Evolutionary conservation across 2,113 vertebrate genomes (phyloP).

Genomic region (Protomyctophum bolini): DNA sequence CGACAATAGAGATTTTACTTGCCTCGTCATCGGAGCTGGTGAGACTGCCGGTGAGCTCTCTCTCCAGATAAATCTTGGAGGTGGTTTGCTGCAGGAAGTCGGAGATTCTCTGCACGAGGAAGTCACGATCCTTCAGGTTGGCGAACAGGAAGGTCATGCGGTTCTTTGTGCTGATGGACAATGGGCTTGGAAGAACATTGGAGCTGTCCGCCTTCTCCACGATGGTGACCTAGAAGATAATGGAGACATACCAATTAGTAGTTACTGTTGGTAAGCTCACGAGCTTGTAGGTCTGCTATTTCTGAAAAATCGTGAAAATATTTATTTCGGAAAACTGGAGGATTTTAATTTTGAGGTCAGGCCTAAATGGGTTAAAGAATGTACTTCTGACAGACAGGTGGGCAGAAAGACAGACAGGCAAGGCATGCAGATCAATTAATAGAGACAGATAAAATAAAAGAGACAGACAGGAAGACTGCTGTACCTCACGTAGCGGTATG

Average conservation of each 20-base stretch:
- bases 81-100: slow-evolving; percentile 97
- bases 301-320: no score
- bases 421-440: neutral
- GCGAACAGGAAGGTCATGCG: slow-evolving; percentile 98
- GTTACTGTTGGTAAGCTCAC: no score
- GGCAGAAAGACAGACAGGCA: no score
- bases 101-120: slow-evolving; percentile 96
- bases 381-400: no score
- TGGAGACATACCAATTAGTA: neutral
- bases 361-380: no score
- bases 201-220: slow-evolving; percentile 99
- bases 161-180: slow-evolving; percentile 98
- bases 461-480: neutral
- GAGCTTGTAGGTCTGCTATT: no score
- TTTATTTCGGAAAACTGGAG: no score
- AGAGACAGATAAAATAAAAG: neutral
- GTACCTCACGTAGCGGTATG: slow-evolving; percentile 93
- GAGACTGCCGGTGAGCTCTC: slow-evolving; percentile 86
- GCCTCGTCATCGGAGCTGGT: slow-evolving; percentile 96
- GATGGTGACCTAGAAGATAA: slow-evolving; percentile 88
- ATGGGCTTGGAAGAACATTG: slow-evolving; percentile 92
- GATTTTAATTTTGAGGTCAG: no score
- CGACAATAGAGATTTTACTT: slow-evolving; percentile 15
- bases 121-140: slow-evolving; percentile 96
- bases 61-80: slow-evolving; percentile 90